Percentiles rank a stretch among this genome's conserved stretches.
These are phyloP conservation scores for Plumapathes pennacea DNA, from an alignment of 92 coral and sea anemone species.

Conservation along the genomic window DNA sequence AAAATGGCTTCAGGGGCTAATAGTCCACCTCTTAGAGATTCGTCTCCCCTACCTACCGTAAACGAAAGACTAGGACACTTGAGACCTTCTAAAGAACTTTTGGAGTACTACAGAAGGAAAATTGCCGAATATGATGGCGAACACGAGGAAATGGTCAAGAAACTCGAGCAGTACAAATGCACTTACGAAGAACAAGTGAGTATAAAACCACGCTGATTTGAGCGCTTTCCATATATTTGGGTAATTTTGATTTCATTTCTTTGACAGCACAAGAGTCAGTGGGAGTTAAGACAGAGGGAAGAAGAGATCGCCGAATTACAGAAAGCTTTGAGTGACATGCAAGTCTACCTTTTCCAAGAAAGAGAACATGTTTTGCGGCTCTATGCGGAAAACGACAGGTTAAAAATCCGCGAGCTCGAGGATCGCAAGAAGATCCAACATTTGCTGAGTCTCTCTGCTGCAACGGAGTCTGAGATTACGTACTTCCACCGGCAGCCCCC, in stretches of 20 bases:
- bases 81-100: conserved; percentile 91
- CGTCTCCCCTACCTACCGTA: conserved; percentile 87
- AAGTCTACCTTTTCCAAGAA: conserved; percentile 96
- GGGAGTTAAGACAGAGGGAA: conserved; percentile 97
- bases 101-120: conserved; percentile 96
- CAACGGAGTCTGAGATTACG: conserved; percentile 88
- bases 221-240: too few species aligned
- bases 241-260: too few species aligned
- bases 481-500: conserved; percentile 96
- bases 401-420: conserved; percentile 90
- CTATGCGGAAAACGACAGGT: conserved; percentile 96
- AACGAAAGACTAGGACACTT: conserved; percentile 94
- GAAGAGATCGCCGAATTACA: conserved; percentile 98
- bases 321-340: conserved; percentile 99
- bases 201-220: not conserved
- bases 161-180: conserved; percentile 92
- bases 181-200: conserved; percentile 96
- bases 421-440: conserved; percentile 97
- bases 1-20: conserved; percentile 75
- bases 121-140: conserved; percentile 99
- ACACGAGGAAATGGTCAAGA: conserved; percentile 86
- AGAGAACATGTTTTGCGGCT: conserved; percentile 93
- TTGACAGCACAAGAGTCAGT: conserved; percentile 86
- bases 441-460: conserved; percentile 67
- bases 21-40: conserved; percentile 19